Base-by-base conservation (phyloP, 2,888 invertebrate species). In the Parnassius mnemosyne region DNA sequence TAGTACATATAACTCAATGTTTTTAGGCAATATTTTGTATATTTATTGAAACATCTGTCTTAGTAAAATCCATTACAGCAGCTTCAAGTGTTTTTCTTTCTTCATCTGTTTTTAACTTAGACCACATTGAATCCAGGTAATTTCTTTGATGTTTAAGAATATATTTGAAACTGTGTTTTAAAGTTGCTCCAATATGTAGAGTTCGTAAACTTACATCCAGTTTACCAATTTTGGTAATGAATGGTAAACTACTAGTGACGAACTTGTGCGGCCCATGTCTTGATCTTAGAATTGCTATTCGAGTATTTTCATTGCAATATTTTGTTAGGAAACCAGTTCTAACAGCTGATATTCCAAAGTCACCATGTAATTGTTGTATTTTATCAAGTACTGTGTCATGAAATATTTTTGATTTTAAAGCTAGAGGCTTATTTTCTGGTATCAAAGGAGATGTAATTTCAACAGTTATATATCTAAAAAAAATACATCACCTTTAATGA, bases 141-240 rank as follows among this genome's bases (percentile, higher is more conserved):
- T 88, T 84, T 71, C 93, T 92, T 73, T 96, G 96, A 80, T 95
- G 93, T 65, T 91, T 93, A 75, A 94, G 91, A 62, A 96, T 93
- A 76, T 94, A 96, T 70, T 93, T 93, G 76, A 95, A 96, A 82
- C 96, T 96, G 68, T 96, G 95, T 81, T 94, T 95, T 59, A 97
- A 90, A 13, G 96, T 96, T 3, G 96, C 96, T 25, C 96, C 96
- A 1, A 94, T 92, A 80, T 96, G 96, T 5, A 96, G 80, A 16
- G 94, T 95, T 57, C 92, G 93, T 34, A 96, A 80, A 59, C 85
- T 89, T 0, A 95, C 94, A 57, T 88, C 84, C 66, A 93, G 89
- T 41, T 93, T 93, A 10, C 94, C 94, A 51, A 96, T 87, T 73
- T 93, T 89, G n/a, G 92, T 94, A 57, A 96, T 92, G 70, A 94